phyloP scores from a whole-genome alignment of 2,113 vertebrate species.

The Pterocles burchelli region DNA sequence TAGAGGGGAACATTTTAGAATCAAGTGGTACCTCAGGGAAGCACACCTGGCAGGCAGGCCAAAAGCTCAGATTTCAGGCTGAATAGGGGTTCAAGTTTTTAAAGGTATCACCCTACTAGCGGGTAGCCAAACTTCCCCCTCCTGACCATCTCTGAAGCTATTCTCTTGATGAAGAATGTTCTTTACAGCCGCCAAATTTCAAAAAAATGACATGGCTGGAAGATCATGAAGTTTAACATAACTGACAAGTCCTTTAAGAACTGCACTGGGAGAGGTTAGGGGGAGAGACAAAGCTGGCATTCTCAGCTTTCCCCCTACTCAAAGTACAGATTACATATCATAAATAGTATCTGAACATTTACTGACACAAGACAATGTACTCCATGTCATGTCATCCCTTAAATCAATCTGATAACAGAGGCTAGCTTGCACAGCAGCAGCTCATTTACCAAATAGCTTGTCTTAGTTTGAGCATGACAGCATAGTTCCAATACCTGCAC shows the following conservation, averaged over 20 bases:
- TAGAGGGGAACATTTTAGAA: neutral
- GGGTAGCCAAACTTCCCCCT: neutral
- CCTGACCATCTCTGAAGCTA: neutral
- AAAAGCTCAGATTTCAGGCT: neutral
- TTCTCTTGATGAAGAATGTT: neutral
- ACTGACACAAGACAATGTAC: neutral
- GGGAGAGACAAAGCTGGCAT: neutral
- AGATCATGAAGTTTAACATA: neutral
- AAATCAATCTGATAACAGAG: neutral
- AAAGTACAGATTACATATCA: neutral
- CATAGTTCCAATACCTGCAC: neutral
- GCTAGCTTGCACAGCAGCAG: neutral
- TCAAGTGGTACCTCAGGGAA: neutral
- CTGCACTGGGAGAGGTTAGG: neutral
- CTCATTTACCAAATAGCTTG: neutral
- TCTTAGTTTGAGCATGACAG: neutral
- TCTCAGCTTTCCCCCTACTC: neutral
- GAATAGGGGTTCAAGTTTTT: neutral
- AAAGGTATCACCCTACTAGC: neutral
- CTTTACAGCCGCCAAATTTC: neutral
- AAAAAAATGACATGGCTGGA: neutral
- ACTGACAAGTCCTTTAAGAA: neutral
- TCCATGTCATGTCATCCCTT: neutral
- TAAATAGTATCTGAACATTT: neutral
- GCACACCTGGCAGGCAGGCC: neutral